Conservation (phyloP, 1,140 invertebrate species). For the Bombus picipes region DNA sequence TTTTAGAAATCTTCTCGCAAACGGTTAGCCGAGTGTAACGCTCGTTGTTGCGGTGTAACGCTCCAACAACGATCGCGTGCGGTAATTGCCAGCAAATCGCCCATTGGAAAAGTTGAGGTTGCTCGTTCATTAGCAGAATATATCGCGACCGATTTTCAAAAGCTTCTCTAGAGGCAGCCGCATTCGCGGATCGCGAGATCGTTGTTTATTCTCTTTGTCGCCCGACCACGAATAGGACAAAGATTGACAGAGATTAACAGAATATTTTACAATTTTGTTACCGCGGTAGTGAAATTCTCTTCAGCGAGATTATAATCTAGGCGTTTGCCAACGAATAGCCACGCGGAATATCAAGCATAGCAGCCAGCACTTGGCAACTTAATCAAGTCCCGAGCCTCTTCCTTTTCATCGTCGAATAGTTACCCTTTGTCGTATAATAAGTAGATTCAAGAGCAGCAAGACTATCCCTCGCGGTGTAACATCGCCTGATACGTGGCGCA, state of each 20-base stretch:
- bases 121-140: constrained; percentile 4
- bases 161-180: neutral
- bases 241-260: neutral
- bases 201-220: neutral
- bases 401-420: constrained; percentile 65
- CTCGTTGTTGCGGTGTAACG: neutral
- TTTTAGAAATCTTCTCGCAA: neutral
- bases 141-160: neutral
- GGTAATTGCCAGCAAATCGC: neutral
- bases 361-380: constrained; percentile 24
- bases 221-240: neutral
- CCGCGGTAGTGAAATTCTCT: constrained; percentile 24
- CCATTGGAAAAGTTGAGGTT: neutral
- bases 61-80: neutral
- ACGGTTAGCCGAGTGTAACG: neutral
- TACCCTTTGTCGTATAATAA: constrained; percentile 64
- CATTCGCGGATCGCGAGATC: neutral
- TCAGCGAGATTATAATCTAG: constrained; percentile 30
- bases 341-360: constrained; percentile 30
- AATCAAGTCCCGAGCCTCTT: constrained; percentile 45
- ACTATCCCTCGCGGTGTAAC: too few species aligned
- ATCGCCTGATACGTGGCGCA: neutral
- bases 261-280: constrained; percentile 32
- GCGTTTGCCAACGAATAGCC: constrained; percentile 26
- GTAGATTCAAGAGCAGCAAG: constrained; percentile 47